Base-by-base conservation (phyloP, 2,888 invertebrate species). In the Brenthis hecate region DNA sequence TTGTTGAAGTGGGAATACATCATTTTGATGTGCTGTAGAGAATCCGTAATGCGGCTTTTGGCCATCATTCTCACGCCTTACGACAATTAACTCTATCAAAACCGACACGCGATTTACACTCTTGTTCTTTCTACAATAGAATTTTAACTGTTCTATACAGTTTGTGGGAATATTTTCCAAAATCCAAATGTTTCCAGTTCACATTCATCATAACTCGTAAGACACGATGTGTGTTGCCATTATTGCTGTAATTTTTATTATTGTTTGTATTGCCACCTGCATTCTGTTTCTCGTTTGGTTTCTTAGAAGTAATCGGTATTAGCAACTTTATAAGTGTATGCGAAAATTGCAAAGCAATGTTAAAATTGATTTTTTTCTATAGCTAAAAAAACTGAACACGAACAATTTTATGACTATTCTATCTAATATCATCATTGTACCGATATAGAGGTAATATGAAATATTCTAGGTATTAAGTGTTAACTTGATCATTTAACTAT, bases 21-120 rank as follows among this genome's bases (percentile, higher is more conserved):
- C 75, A 76, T 77, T 80, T 83, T 84, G 84, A 86, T 85, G 84
- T 78, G 81, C 81, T 86, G 86, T 85, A 81, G 83, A 85, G 83
- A 86, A 87, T 86, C 81, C 80, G 78, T 84, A 85, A 86, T 84
- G 83, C 78, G 79, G 78, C 75, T 80, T 82, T 81, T 79, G 75
- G 77, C 77, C 74, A 75, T 73, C 78, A 80, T 86, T 86, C 86
- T 85, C 86, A 85, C 85, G 81, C 79, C 80, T 81, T 73, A 73
- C 75, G 73, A 70, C 71, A 63, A 66, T 71, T 61, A 66, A 69
- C 69, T 56, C 56, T 60, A 47, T 63, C 54, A 13, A 65, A 51
- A 55, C 51, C 8, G 28, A 28, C 65, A 66, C 43, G 36, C 58
- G 28, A 65, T 32, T 65, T 65, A 51, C 66, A 58, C 14, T 65